phyloP scores from a whole-genome alignment of 2,888 invertebrate species.

The Eilema griseolum region DNA sequence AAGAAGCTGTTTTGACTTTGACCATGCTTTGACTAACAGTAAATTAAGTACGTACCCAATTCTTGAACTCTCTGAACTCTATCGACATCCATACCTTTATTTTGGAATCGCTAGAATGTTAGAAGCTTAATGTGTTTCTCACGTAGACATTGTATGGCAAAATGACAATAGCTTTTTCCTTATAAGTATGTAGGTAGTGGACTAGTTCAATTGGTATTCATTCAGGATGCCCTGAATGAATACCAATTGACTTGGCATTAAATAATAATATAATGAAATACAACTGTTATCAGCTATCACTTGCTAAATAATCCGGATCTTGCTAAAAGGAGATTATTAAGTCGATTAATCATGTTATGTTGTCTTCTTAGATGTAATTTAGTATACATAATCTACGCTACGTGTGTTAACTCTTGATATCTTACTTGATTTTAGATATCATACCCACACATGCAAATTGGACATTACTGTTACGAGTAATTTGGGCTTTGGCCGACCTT shows the following conservation, averaged over 20 bases:
- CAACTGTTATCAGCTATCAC: slow-evolving; percentile 12
- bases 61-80: no score
- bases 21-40: no score
- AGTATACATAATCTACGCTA: neutral
- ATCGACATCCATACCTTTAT: neutral
- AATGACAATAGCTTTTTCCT: neutral
- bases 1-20: no score
- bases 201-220: neutral
- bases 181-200: neutral
- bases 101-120: neutral
- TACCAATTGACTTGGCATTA: neutral
- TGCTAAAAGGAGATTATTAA: slow-evolving; percentile 18
- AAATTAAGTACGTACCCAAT: no score
- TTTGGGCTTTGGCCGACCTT: neutral
- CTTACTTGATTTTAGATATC: neutral
- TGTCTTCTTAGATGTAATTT: slow-evolving; percentile 2
- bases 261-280: neutral
- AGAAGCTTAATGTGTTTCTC: neutral
- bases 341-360: slow-evolving; percentile 7
- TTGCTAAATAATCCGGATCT: slow-evolving; percentile 15
- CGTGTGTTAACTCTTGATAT: neutral
- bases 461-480: neutral
- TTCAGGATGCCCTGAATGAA: no score
- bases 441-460: neutral
- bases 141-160: neutral